Percentiles rank a stretch among this genome's conserved stretches.
These are phyloP conservation scores for Philereme transversata DNA, from an alignment of 2,888 invertebrate species.

Conservation along the genomic window DNA sequence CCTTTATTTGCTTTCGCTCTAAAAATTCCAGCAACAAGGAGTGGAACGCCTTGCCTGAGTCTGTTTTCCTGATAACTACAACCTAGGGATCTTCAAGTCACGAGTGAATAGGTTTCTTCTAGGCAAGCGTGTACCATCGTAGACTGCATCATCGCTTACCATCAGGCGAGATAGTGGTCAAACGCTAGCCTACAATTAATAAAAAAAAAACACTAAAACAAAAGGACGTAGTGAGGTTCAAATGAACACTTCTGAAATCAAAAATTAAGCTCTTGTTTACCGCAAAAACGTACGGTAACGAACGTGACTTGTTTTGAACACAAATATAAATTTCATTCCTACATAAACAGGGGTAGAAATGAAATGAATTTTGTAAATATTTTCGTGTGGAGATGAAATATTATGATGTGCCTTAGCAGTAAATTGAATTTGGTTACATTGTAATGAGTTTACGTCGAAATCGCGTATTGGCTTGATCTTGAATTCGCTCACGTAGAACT, in stretches of 20 bases:
- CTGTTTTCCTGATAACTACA: no score
- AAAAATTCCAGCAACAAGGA: constrained; percentile 28
- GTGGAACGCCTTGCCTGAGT: no score
- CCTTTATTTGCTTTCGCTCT: constrained; percentile 25
- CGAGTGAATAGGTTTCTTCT: no score
- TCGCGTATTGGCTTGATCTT: constrained; percentile 75
- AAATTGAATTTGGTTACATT: constrained; percentile 81
- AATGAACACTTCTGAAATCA: constrained; percentile 46
- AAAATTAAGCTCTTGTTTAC: constrained; percentile 52
- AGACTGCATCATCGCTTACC: no score
- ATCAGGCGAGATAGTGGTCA: no score
- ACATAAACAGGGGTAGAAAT: constrained; percentile 53
- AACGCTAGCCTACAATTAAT: no score
- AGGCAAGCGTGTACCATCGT: no score
- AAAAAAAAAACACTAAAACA: no score
- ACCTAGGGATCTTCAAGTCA: no score
- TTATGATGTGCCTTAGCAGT: constrained; percentile 70
- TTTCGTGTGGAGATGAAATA: constrained; percentile 67
- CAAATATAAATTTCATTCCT: constrained; percentile 50
- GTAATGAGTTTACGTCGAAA: constrained; percentile 78
- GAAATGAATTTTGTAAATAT: constrained; percentile 60
- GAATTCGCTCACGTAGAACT: constrained; percentile 78
- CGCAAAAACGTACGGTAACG: constrained; percentile 40
- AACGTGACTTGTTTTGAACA: constrained; percentile 39
- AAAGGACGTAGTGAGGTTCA: constrained; percentile 24